Evolutionary conservation across 2,888 invertebrate genomes (phyloP).

Genomic region (Drosophila cognata): DNA sequence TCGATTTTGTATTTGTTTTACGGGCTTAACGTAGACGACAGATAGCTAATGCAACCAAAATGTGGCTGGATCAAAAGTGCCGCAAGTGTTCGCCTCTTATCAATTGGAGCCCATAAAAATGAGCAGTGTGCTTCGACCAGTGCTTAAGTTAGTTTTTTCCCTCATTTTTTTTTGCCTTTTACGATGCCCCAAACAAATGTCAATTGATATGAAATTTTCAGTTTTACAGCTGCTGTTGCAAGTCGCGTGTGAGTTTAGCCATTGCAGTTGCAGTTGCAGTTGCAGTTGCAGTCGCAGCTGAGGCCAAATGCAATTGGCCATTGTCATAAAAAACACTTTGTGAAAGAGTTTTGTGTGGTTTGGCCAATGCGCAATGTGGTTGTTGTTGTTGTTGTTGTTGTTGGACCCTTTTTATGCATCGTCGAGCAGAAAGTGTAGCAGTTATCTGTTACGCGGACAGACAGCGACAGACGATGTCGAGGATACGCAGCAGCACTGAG

Average conservation of each 20-base stretch:
- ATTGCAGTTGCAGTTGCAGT: constrained; percentile 39
- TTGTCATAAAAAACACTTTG: constrained; percentile 81
- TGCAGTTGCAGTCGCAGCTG: constrained; percentile 44
- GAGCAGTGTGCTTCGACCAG: constrained; percentile 31
- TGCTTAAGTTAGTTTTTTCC: constrained; percentile 39
- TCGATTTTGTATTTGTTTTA: constrained; percentile 19
- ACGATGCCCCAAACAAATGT: constrained; percentile 73
- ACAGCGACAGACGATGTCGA: constrained; percentile 31
- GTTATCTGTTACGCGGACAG: constrained; percentile 69
- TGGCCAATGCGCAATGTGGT: constrained; percentile 6
- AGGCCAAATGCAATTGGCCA: constrained; percentile 76
- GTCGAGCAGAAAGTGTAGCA: constrained; percentile 80
- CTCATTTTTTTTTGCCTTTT: constrained; percentile 64
- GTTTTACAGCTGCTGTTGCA: constrained; percentile 70
- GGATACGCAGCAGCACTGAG: constrained; percentile 51
- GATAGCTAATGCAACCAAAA: constrained; percentile 13
- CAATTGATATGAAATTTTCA: constrained; percentile 78
- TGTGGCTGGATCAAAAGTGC: constrained; percentile 47
- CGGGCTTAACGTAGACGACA: constrained; percentile 37
- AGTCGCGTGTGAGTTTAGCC: constrained; percentile 67
- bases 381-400: constrained; percentile 40
- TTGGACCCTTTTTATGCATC: constrained; percentile 81
- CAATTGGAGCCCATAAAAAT: constrained; percentile 63
- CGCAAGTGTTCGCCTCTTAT: constrained; percentile 44
- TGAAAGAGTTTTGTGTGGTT: constrained; percentile 75